A percentile compares a stretch with the other conserved stretches of the same genome.
Evolutionary conservation across 1,140 invertebrate genomes (phyloP).

Genomic region (Diorhabda carinulata): DNA sequence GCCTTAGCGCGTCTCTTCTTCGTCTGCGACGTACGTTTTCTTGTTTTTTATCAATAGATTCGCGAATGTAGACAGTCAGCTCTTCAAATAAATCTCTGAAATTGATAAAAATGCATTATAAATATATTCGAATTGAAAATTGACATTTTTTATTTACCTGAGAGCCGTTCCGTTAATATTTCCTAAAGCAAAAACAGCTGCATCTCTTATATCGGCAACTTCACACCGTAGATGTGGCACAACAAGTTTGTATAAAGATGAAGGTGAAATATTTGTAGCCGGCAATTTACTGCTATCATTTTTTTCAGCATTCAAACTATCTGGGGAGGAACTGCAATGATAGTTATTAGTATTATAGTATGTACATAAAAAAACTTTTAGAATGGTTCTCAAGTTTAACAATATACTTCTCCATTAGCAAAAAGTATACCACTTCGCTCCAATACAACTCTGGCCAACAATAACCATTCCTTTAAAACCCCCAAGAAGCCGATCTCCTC

Average conservation of each 20-base stretch:
- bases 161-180: slow-evolving; percentile 89
- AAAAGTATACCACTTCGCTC: too few relatives aligned
- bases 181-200: slow-evolving; percentile 87
- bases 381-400: too few relatives aligned
- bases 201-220: slow-evolving; percentile 85
- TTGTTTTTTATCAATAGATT: slow-evolving; percentile 96
- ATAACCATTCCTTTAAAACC: too few relatives aligned
- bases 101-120: slow-evolving; percentile 11
- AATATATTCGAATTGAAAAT: neutral
- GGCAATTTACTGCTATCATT: slow-evolving; percentile 57
- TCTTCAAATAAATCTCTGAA: slow-evolving; percentile 94
- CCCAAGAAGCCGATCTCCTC: too few relatives aligned
- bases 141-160: slow-evolving; percentile 59
- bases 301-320: slow-evolving; percentile 76
- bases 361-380: too few relatives aligned
- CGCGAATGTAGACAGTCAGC: slow-evolving; percentile 82
- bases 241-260: slow-evolving; percentile 86
- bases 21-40: slow-evolving; percentile 90
- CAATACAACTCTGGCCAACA: too few relatives aligned
- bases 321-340: slow-evolving; percentile 71
- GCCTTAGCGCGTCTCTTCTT: slow-evolving; percentile 84
- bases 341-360: too few relatives aligned
- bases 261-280: slow-evolving; percentile 63
- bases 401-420: too few relatives aligned
- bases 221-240: slow-evolving; percentile 89